Base-by-base conservation (phyloP, 2,888 invertebrate species). In the Pegoplata infirma region DNA sequence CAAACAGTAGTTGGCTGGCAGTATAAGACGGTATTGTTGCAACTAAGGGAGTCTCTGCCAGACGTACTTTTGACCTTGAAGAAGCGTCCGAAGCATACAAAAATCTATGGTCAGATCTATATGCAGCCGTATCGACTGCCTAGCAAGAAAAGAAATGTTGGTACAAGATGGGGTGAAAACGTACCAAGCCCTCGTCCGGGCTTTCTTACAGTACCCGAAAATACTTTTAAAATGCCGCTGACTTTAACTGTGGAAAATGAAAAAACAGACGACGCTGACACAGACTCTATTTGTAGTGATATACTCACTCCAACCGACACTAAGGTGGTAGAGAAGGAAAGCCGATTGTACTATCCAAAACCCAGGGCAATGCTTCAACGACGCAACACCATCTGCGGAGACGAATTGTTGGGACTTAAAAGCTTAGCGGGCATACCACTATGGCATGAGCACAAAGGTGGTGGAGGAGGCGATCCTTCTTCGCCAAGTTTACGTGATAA, bases 381-480 rank as follows among this genome's bases (percentile, higher is more conserved):
- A 10, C 91, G 98, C 16, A 96, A 97, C 83, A 96, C 97, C 1
- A 95, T 98, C 81, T 94, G 97, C 83, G 97, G 98, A 14, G 94
- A 95, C 84, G 93, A 94, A 91, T 93, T 94, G 83, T 85, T 86
- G 64, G 85, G 86, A 53, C 85, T 86, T 80, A 87, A 88, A 36
- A 85, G 86, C 81, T 73, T 85, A 47, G 82, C 85, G 21, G 86
- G 86, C 73, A 89, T 89, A 64, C 90, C 93, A 90, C 93, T 94
- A 83, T 95, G 95, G 95, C 93, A 92, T 82, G 93, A 94, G 84
- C 90, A 94, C 80, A 93, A 93, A 85, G 90, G 91, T 61, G 91
- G 91, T 8, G 51, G 71, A 10, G 73, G 64, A 66, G 85, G 86
- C 28, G 88, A 89, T 81, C 88, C 89, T 0, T 85, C 88, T 0